Base-by-base conservation (phyloP, 1,140 invertebrate genomes). In the Drosophila pachea region DNA sequence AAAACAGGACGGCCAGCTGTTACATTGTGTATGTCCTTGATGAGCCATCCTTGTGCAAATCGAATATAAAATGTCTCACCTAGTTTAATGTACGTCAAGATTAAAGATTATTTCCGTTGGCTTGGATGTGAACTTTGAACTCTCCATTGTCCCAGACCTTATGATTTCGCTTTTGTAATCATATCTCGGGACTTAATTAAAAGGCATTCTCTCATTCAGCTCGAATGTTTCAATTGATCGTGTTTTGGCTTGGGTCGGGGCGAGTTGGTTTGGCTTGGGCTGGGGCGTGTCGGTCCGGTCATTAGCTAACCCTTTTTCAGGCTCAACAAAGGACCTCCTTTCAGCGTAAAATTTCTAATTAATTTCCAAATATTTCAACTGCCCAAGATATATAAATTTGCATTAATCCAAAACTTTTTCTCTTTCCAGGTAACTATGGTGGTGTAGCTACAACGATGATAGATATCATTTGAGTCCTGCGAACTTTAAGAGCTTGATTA, bases 371-470 rank as follows among this genome's bases (percentile, higher is more conserved):
- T 52, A 79, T 78, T 81, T 68, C 43, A 60, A 82, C 68, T 14
- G 66, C 70, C 55, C 45, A 43, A 55, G 50, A 74, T 74, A 71
- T 74, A 71, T 68, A 62, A 72, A 81, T 82, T 74, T 77, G 74
- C 59, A 82, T 82, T 82, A 81, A 82, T 65, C 65, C 32, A 36
- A 69, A 73, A 70, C 66, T 68, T 73, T 81, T 70, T 36, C 43
- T 81, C 70, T 74, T 84, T 76, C 14, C 73, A 84, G 79, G 79
- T 83, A 83, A 83, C 50, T 83, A 84, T 78, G 38, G 64, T 32
- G 38, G 36, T 12, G 42, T 49, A 49, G 29, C 45, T 31, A 3
- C 11, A 4, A 7, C 9, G 3, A 29, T 32, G 56, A 42, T 42
- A 14, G 5, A 65, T 35, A 50, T 8, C 14, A 31, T 35, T 49